phyloP scores from a whole-genome alignment of 2,113 vertebrate genomes.

The Tetraodon nigroviridis region DNA sequence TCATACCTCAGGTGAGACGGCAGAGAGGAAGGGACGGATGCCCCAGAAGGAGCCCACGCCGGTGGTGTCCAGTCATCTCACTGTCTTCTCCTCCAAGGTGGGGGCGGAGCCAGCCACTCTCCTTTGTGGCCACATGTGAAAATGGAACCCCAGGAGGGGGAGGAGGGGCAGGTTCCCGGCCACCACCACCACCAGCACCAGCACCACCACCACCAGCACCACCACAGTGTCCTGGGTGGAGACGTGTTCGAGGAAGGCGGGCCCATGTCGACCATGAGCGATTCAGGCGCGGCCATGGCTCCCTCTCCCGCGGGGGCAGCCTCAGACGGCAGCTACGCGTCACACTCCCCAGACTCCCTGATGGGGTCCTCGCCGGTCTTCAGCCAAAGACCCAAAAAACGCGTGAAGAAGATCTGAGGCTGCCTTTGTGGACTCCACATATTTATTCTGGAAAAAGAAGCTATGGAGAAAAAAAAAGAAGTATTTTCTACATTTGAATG shows the following conservation, averaged over 20 bases:
- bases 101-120: conserved; percentile 83
- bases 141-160: conserved; percentile 92
- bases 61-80: neutral
- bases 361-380: conserved; percentile 93
- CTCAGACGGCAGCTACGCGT: conserved; percentile 90
- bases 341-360: conserved; percentile 91
- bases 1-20: conserved; percentile 82
- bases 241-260: conserved; percentile 91
- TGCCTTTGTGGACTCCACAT: neutral
- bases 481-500: conserved; percentile 16
- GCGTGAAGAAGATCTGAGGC: conserved; percentile 86
- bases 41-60: too few relatives aligned
- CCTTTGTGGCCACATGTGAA: conserved; percentile 96
- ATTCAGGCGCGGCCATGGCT: conserved; percentile 81
- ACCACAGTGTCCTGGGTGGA: conserved; percentile 79
- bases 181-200: conserved; percentile 55
- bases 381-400: conserved; percentile 91
- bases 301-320: conserved; percentile 80
- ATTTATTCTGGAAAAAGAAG: neutral
- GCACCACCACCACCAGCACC: conserved; percentile 60
- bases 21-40: too few relatives aligned
- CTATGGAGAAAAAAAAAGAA: neutral
- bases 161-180: conserved; percentile 83
- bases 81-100: conserved; percentile 58
- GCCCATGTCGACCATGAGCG: conserved; percentile 97